Base-by-base conservation (phyloP, 1,140 invertebrate species). In the Neodiprion fabricii region DNA sequence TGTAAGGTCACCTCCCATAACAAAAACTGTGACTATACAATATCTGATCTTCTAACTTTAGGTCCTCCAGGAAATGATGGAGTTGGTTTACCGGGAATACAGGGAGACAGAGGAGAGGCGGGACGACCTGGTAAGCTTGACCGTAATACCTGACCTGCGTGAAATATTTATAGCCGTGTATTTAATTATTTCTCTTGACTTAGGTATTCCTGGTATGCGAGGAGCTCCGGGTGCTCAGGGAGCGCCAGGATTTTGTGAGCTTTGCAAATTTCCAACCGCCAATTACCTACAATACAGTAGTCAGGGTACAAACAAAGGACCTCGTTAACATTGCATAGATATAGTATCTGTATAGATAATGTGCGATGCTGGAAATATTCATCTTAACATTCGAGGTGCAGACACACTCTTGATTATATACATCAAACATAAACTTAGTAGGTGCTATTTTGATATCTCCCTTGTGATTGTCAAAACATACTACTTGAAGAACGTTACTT, bases 41-140 rank as follows among this genome's bases (percentile, higher is more conserved):
- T 40, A 40, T 40, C 2, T 14, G 17, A 65, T 65, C 17, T 65
- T 67, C 75, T 75, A 40, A 40, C 28, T 82, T 23, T 72, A 91
- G 93, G 93, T 74, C 87, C 90, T 66, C 86, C 90, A 73, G 93
- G 93, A 48, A 90, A 91, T 71, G 88, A 91, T 48, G 93, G 93
- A 9, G 78, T 90, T 53, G 92, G 92, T 71, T 81, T 89, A 23
- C 86, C 89, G 9, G 91, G 93, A 9, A 88, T 90, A 80, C 85
- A 87, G 70, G 93, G 93, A 14, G 90, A 91, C 70, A 87, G 91
- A 81, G 93, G 93, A 28, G 91, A 92, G 83, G 81, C 91, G 12
- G 93, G 93, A 71, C 85, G 90, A 85, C 89, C 92, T 87, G 92
- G 92, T 92, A 77, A 77, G 67, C 69, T 2, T 2, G 49, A 61